These are phyloP conservation scores for Morone chrysops DNA, from an alignment of 2,113 vertebrate species.

Conservation along the genomic window DNA sequence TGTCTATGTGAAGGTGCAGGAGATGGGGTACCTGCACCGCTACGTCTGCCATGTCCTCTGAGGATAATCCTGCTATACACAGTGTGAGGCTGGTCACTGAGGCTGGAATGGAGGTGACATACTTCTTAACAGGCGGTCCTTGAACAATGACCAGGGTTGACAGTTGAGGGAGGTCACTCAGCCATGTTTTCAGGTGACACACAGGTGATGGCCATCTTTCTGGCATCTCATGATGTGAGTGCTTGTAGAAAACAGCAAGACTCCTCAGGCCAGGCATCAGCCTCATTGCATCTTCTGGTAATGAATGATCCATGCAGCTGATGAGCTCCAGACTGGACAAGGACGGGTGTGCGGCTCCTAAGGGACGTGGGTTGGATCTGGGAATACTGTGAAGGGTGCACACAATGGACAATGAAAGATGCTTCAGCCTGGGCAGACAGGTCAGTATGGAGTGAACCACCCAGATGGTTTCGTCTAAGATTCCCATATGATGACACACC, in stretches of 20 bases:
- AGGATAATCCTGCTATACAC: constrained; percentile 16
- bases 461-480: fast-evolving
- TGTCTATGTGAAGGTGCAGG: constrained; percentile 69
- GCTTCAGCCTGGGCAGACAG: constrained; percentile 55
- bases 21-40: constrained; percentile 59
- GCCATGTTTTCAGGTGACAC: constrained; percentile 53
- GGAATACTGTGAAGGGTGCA: fast-evolving
- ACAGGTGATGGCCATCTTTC: not conserved
- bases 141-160: constrained; percentile 49
- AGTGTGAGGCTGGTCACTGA: constrained; percentile 68
- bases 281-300: constrained; percentile 37
- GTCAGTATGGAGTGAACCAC: constrained; percentile 29
- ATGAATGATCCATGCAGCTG: constrained; percentile 7
- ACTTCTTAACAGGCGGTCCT: constrained; percentile 50
- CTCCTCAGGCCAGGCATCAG: constrained; percentile 52
- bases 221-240: not conserved
- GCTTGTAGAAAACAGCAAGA: constrained; percentile 53
- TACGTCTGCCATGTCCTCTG: constrained; percentile 40
- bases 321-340: constrained; percentile 73
- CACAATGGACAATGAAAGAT: constrained; percentile 57
- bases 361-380: not conserved
- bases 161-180: constrained; percentile 58
- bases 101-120: constrained; percentile 53
- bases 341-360: not conserved
- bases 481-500: constrained; percentile 37